phyloP scores from a whole-genome alignment of 2,113 vertebrate genomes.

The Neolamprologus hecqui region DNA sequence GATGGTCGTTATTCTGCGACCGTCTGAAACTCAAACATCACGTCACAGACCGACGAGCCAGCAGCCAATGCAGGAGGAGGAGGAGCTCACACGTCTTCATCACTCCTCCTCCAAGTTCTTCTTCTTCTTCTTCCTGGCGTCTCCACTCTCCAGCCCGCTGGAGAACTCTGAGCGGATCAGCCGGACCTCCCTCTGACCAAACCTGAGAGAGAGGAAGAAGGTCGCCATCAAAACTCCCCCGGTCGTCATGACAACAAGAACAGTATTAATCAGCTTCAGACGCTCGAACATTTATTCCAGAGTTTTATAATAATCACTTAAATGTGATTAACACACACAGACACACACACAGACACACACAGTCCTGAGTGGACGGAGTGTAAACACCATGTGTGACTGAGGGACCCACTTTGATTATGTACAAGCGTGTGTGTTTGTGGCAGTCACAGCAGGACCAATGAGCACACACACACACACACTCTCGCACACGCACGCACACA shows the following conservation, averaged over 20 bases:
- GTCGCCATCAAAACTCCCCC: background rate
- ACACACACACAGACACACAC: background rate
- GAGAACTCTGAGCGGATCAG: slow-evolving; percentile 78
- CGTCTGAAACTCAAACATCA: background rate
- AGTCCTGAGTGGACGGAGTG: background rate
- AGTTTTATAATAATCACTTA: background rate
- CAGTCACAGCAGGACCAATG: background rate
- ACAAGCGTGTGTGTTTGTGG: background rate
- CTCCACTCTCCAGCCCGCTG: slow-evolving; percentile 66
- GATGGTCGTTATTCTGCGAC: background rate
- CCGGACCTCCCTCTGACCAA: slow-evolving; percentile 43
- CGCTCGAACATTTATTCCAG: background rate
- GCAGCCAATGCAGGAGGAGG: background rate
- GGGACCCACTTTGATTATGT: background rate
- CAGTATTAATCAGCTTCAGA: background rate
- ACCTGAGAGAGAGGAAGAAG: slow-evolving; percentile 2
- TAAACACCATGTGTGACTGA: background rate
- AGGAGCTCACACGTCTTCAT: background rate
- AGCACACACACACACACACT: no score
- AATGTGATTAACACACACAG: background rate
- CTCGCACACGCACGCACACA: no score
- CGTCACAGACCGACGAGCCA: background rate
- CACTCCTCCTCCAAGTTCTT: slow-evolving; percentile 15
- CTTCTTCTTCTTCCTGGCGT: slow-evolving; percentile 8
- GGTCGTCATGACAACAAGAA: background rate